Evolutionary conservation across 2,888 invertebrate species (phyloP).

Genomic region (Stenodera caucasica): DNA sequence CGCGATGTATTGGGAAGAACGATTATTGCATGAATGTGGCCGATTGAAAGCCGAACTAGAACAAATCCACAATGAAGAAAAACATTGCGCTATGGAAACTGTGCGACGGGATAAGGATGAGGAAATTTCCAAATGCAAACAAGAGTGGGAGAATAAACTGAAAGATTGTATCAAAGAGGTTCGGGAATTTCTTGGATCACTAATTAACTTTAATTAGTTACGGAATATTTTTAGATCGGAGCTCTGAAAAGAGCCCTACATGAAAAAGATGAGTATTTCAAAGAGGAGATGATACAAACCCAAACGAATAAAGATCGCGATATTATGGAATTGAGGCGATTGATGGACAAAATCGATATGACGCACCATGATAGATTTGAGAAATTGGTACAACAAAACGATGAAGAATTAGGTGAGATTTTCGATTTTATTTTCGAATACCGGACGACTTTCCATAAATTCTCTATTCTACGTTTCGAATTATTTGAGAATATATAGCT

Average conservation of each 20-base stretch:
- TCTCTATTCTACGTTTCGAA: too few relatives aligned
- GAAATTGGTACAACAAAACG: slow-evolving; percentile 65
- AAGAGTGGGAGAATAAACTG: slow-evolving; percentile 59
- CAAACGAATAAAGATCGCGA: slow-evolving; percentile 71
- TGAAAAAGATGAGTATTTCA: slow-evolving; percentile 63
- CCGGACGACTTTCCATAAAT: not conserved
- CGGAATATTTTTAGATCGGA: slow-evolving; percentile 60
- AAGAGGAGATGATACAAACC: slow-evolving; percentile 61
- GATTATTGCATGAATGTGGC: slow-evolving; percentile 64
- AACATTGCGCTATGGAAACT: slow-evolving; percentile 60
- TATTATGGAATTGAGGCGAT: slow-evolving; percentile 68
- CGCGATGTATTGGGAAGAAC: slow-evolving; percentile 66
- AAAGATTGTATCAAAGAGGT: slow-evolving; percentile 61
- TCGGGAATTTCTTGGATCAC: slow-evolving; percentile 19
- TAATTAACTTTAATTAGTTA: not conserved
- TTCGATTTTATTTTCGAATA: not conserved
- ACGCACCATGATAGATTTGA: slow-evolving; percentile 73
- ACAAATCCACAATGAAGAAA: slow-evolving; percentile 65
- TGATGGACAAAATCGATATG: slow-evolving; percentile 74
- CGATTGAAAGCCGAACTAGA: slow-evolving; percentile 65
- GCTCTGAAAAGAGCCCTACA: slow-evolving; percentile 66
- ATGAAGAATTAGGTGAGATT: slow-evolving; percentile 66
- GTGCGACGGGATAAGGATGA: slow-evolving; percentile 62
- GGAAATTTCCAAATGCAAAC: slow-evolving; percentile 59
- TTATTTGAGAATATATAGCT: not conserved